A percentile compares a stretch with the other conserved stretches of the same genome.
Conservation (phyloP, 2,888 invertebrate species). For the Rosalia funebris region DNA sequence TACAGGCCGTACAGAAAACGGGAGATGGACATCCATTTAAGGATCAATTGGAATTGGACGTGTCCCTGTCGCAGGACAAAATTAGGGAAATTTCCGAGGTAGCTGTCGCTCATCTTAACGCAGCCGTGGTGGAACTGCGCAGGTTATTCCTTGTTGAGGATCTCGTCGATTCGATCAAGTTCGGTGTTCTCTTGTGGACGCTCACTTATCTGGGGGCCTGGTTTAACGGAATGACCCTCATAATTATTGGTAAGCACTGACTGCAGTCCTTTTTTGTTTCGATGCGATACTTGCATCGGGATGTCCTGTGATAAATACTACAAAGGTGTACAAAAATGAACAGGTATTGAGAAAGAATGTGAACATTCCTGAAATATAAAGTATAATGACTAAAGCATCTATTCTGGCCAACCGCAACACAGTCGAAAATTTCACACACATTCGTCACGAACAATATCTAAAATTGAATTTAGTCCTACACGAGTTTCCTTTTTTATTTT, state of each 20-base stretch:
- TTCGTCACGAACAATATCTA: too few relatives aligned
- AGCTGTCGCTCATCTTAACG: slow-evolving; percentile 91
- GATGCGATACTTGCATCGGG: too few relatives aligned
- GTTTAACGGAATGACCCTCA: slow-evolving; percentile 99
- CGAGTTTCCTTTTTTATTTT: too few relatives aligned
- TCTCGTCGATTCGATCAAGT: slow-evolving; percentile 94
- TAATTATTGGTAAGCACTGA: slow-evolving; percentile 84
- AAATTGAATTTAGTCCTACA: too few relatives aligned
- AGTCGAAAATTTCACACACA: too few relatives aligned
- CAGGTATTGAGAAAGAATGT: too few relatives aligned
- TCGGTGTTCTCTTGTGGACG: slow-evolving; percentile 94
- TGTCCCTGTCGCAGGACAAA: slow-evolving; percentile 90
- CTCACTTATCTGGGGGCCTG: slow-evolving; percentile 97
- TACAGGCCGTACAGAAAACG: slow-evolving; percentile 96
- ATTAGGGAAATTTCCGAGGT: slow-evolving; percentile 66
- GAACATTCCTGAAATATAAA: too few relatives aligned
- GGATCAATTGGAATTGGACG: slow-evolving; percentile 86
- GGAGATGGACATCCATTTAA: slow-evolving; percentile 98
- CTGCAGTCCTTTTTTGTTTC: too few relatives aligned
- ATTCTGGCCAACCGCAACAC: too few relatives aligned
- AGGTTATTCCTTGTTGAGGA: slow-evolving; percentile 96
- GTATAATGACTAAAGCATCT: too few relatives aligned
- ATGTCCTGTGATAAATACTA: too few relatives aligned
- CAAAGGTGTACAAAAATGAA: too few relatives aligned
- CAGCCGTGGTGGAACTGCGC: slow-evolving; percentile 83